A percentile compares a stretch with the other conserved stretches of the same genome.
Conservation (phyloP, 2,797 vertebrate species). For the Lagodon rhomboides region DNA sequence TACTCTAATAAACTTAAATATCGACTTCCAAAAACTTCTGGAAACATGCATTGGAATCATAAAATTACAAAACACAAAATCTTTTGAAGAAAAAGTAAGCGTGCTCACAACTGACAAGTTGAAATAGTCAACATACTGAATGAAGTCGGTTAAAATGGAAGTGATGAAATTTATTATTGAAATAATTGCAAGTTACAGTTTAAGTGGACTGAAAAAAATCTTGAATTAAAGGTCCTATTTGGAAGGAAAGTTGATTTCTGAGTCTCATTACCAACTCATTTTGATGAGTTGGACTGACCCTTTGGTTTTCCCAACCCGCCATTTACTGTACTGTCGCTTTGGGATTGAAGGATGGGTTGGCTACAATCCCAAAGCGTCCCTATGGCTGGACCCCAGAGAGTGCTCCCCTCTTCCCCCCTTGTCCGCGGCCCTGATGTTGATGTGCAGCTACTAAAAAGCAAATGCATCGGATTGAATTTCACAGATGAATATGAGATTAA, state of each 20-base stretch:
- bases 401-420: too few relatives aligned
- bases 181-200: neutral
- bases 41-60: neutral
- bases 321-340: too few relatives aligned
- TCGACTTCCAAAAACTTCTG: too few relatives aligned
- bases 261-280: too few relatives aligned
- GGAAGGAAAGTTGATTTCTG: too few relatives aligned
- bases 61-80: neutral
- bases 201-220: neutral
- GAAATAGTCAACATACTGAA: neutral
- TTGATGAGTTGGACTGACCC: too few relatives aligned
- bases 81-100: neutral
- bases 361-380: too few relatives aligned
- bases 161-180: neutral
- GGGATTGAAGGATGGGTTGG: too few relatives aligned
- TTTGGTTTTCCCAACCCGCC: too few relatives aligned
- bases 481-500: neutral
- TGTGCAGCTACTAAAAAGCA: neutral
- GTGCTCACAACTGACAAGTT: neutral
- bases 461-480: neutral
- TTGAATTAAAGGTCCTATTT: too few relatives aligned
- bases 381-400: too few relatives aligned
- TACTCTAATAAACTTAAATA: neutral
- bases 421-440: too few relatives aligned
- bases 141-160: neutral